Percentiles rank a stretch among this genome's conserved stretches.
phyloP scores from a whole-genome alignment of 2,113 vertebrate species.

The Siniperca knerii region DNA sequence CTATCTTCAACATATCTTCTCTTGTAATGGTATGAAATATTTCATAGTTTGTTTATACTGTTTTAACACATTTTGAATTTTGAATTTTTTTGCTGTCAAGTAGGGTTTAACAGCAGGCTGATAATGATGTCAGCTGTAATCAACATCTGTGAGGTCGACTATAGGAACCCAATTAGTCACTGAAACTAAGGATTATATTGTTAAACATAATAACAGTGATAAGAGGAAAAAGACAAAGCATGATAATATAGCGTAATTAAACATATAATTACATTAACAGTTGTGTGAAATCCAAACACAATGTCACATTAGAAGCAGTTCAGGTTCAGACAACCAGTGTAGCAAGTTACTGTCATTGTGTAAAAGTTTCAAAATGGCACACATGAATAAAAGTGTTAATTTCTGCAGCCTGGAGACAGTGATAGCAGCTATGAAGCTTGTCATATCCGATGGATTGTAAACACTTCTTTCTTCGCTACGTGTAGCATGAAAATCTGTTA shows the following conservation, averaged over 20 bases:
- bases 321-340: background rate
- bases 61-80: background rate
- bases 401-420: slow-evolving; percentile 4
- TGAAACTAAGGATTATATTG: slow-evolving; percentile 10
- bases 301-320: background rate
- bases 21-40: background rate
- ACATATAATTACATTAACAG: background rate
- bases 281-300: slow-evolving; percentile 15
- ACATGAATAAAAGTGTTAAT: slow-evolving; percentile 18
- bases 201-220: slow-evolving; percentile 10
- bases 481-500: slow-evolving; percentile 13
- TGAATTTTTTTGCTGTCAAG: background rate
- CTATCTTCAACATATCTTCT: no score
- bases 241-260: background rate
- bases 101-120: slow-evolving; percentile 4
- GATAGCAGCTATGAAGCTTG: slow-evolving; percentile 4
- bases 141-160: slow-evolving; percentile 26
- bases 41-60: background rate
- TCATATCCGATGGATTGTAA: slow-evolving; percentile 28
- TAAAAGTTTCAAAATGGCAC: background rate
- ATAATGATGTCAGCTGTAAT: slow-evolving; percentile 16
- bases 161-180: slow-evolving; percentile 22
- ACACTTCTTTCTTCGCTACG: slow-evolving; percentile 8
- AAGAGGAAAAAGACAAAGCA: background rate
- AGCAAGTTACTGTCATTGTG: background rate